These are phyloP conservation scores for Zootermopsis nevadensis DNA, from an alignment of 2,888 invertebrate genomes.

Conservation along the genomic window DNA sequence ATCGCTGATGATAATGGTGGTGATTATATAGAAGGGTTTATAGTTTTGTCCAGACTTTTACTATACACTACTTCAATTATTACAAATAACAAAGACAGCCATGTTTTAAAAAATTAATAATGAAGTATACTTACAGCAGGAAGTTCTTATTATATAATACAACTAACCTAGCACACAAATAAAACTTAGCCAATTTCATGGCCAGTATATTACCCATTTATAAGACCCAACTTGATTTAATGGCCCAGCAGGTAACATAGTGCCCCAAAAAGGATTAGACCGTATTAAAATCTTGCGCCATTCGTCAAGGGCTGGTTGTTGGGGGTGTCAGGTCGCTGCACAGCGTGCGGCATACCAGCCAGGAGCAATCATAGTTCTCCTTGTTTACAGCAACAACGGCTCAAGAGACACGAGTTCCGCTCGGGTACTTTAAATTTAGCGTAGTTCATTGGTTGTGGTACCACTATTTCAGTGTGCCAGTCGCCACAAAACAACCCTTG, in stretches of 20 bases:
- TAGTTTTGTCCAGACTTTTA: neutral
- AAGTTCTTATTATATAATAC: neutral
- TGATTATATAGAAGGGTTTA: no score
- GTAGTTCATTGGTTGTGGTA: no score
- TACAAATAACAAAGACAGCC: neutral
- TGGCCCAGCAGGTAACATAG: neutral
- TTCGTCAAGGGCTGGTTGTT: constrained; percentile 17
- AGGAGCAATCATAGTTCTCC: neutral
- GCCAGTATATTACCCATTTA: constrained; percentile 1
- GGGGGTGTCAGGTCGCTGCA: constrained; percentile 15
- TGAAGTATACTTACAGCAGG: neutral
- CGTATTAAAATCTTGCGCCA: constrained; percentile 30
- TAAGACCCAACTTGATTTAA: constrained; percentile 27
- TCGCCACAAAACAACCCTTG: no score
- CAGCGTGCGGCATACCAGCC: constrained; percentile 23
- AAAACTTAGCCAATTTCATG: constrained; percentile 22
- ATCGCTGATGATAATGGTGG: no score
- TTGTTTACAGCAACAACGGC: neutral
- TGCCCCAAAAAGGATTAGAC: constrained; percentile 11
- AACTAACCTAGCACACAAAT: neutral
- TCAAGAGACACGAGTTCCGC: neutral
- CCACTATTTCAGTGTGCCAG: no score
- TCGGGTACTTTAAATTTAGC: no score
- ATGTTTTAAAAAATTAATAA: constrained; percentile 3
- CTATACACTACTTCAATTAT: neutral